phyloP scores from a whole-genome alignment of 2,888 invertebrate genomes.

The Synergus japonicus region DNA sequence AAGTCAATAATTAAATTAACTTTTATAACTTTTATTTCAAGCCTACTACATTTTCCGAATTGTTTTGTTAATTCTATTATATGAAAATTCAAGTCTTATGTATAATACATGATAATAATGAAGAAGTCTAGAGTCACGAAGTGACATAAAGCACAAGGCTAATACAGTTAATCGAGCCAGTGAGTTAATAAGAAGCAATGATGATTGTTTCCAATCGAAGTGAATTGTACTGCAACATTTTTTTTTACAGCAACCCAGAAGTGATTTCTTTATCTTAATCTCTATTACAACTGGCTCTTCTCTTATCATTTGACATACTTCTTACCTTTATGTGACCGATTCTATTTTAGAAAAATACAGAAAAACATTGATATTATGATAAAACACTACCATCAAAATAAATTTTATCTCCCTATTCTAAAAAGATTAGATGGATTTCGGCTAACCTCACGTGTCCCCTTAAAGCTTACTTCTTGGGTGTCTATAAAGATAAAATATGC shows the following conservation, averaged over 20 bases:
- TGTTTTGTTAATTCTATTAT: conserved; percentile 28
- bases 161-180: conserved; percentile 5
- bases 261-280: conserved; percentile 21
- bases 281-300: conserved; percentile 22
- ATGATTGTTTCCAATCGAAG: conserved; percentile 26
- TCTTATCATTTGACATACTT: conserved; percentile 39
- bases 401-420: background rate
- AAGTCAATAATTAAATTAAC: background rate
- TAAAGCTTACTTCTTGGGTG: too few relatives aligned
- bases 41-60: background rate
- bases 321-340: background rate
- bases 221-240: background rate
- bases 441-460: too few relatives aligned
- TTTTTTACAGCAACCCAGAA: background rate
- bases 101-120: conserved; percentile 33
- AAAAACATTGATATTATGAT: background rate
- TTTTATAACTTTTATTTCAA: background rate
- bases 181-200: conserved; percentile 8
- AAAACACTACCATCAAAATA: background rate
- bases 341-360: background rate
- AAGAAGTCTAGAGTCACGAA: background rate
- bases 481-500: too few relatives aligned
- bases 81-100: conserved; percentile 21
- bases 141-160: conserved; percentile 21
- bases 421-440: too few relatives aligned